phyloP scores from a whole-genome alignment of 2,113 vertebrate species.

The Cranoglanis bouderius region DNA sequence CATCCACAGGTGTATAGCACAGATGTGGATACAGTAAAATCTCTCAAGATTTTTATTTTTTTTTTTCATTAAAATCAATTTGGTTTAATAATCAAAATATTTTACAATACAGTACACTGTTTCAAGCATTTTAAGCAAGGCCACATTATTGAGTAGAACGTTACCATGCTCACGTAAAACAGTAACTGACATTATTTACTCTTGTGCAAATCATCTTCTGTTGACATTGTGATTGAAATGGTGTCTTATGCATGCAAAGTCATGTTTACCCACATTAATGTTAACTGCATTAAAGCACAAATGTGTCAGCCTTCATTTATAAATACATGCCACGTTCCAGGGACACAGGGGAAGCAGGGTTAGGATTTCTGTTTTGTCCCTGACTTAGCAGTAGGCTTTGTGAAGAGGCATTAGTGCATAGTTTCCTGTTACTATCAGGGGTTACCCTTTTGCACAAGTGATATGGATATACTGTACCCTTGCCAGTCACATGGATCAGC shows the following conservation, averaged over 20 bases:
- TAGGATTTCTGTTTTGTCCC: conserved; percentile 56
- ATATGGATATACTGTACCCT: conserved; percentile 43
- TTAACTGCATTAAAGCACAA: conserved; percentile 19
- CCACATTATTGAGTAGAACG: background rate
- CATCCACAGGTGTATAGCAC: background rate
- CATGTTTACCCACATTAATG: conserved; percentile 3
- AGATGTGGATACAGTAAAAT: background rate
- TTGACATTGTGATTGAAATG: conserved; percentile 1
- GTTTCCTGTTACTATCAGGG: conserved; percentile 70
- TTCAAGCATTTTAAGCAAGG: background rate
- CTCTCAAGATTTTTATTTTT: background rate
- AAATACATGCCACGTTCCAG: conserved; percentile 15
- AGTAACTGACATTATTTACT: background rate
- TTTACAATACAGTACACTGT: background rate
- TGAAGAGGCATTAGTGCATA: conserved; percentile 59
- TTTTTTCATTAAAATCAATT: background rate
- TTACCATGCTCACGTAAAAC: background rate
- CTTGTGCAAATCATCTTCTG: background rate
- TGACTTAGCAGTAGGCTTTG: conserved; percentile 57
- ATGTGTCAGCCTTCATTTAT: conserved; percentile 12
- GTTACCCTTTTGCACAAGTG: conserved; percentile 56
- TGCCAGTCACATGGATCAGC: conserved; percentile 27
- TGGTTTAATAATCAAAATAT: background rate
- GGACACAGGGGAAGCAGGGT: conserved; percentile 11
- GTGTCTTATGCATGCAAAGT: background rate